Base-by-base conservation (phyloP, 1,140 invertebrate genomes). In the Drosophila chauvacae region DNA sequence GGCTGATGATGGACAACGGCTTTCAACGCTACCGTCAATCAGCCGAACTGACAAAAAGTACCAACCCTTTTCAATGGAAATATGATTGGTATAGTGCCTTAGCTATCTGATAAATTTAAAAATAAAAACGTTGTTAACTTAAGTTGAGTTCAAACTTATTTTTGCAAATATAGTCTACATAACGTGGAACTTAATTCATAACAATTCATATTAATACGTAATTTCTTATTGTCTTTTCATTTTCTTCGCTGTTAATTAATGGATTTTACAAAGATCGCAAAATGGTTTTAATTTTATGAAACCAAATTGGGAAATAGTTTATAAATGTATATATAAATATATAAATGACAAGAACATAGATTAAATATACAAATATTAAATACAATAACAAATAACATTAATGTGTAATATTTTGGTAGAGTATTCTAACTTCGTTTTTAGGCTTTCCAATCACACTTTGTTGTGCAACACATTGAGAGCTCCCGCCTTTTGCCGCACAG, bases 11-110 rank as follows among this genome's bases (percentile, higher is more conserved):
- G 83, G 83, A 83, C 80, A 88, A 37, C 51, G 39, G 66, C 83
- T 86, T 62, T 86, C 83, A 80, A 76, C 83, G 83, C 84, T 83
- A 80, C 76, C 76, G 80, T 86, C 83, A 80, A 83, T 86, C 83
- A 83, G 80, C 57, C 65, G 59, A 51, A 18, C 80, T 56, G 44
- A 70, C 64, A 80, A 71, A 68, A 69, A 68, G 20, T 53, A 66
- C 6, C 35, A 57, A 78, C 64, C 65, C 74, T 51, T 80, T 60
- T 65, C 44, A 23, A 50, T 66, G 35, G 53, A 61, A 71, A 53
- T 60, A 58, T 64, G 39, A 41, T 16, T 14, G 4, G 23, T 13
- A 13, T 73, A 13, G 13, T 2, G 30, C 30, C 6, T 30, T 0
- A 26, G 16, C 10, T 37, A 14, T 23, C 2, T 0, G 33, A 16